Conservation (phyloP, 2,113 vertebrate species). For the Poeciliopsis occidentalis region DNA sequence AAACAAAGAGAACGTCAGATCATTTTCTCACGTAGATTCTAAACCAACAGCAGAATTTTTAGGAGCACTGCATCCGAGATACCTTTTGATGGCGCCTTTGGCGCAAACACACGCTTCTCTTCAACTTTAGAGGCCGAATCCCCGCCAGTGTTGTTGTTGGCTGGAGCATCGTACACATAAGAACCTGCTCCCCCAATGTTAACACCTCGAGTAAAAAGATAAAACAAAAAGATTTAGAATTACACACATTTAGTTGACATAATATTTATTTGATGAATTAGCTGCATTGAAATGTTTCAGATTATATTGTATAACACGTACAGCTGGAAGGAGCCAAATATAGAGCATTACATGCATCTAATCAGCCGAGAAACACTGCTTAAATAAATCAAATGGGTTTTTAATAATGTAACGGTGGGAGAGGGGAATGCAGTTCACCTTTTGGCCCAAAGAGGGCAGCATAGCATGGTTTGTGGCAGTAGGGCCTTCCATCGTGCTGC, state of each 20-base stretch:
- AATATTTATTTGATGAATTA: neutral
- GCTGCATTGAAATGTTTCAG: neutral
- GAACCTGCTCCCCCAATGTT: constrained; percentile 95
- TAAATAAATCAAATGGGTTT: neutral
- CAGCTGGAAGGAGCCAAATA: neutral
- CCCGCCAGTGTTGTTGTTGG: constrained; percentile 78
- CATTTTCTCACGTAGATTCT: too few species aligned
- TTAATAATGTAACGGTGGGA: neutral
- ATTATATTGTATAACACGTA: neutral
- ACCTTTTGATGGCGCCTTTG: constrained; percentile 91
- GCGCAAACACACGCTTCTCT: constrained; percentile 80
- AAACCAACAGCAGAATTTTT: too few species aligned
- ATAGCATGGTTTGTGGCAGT: constrained; percentile 92
- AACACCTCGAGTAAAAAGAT: constrained; percentile 80
- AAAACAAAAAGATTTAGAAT: neutral
- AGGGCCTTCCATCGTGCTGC: constrained; percentile 88
- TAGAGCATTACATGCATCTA: neutral
- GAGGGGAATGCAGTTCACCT: constrained; percentile 72
- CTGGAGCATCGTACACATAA: constrained; percentile 90
- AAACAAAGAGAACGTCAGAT: too few species aligned
- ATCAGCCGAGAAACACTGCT: neutral
- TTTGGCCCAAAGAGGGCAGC: constrained; percentile 90
- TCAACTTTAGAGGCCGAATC: constrained; percentile 79
- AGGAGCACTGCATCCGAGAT: neutral
- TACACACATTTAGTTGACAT: neutral